Conservation (phyloP, 2,113 vertebrate species). For the Plecotus auritus region DNA sequence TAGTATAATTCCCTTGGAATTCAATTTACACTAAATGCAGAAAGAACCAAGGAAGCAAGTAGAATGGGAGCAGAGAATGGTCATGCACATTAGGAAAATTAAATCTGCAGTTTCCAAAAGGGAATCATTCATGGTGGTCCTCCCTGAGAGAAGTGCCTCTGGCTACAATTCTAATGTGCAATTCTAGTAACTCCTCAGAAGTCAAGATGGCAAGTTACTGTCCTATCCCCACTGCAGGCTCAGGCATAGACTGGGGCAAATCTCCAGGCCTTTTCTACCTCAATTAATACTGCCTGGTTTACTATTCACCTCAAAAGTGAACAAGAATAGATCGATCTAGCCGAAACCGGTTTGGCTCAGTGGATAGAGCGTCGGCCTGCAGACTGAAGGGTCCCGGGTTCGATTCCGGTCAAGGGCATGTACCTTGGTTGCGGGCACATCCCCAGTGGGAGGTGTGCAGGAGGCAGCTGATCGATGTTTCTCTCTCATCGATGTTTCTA, state of each 20-base stretch:
- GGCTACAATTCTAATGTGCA: neutral
- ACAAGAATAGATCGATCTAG: too few species aligned
- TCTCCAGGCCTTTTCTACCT: neutral
- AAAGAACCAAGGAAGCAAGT: constrained; percentile 7
- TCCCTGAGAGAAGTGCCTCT: neutral
- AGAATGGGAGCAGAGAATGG: neutral
- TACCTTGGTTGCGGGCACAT: too few species aligned
- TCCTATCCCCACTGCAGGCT: neutral
- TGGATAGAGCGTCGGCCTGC: too few species aligned
- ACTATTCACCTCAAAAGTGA: neutral
- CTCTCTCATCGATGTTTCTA: too few species aligned
- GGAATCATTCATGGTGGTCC: neutral
- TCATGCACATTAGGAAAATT: constrained; percentile 44
- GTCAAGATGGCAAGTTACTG: neutral
- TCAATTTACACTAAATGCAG: constrained; percentile 48
- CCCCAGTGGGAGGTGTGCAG: too few species aligned
- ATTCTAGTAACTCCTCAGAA: neutral
- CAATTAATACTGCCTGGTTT: neutral
- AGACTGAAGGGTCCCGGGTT: too few species aligned
- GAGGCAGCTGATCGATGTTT: too few species aligned
- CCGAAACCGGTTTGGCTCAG: too few species aligned
- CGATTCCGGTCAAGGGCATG: too few species aligned
- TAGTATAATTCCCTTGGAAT: constrained; percentile 48
- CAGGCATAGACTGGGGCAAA: neutral
- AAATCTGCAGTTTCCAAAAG: constrained; percentile 8